phyloP scores from a whole-genome alignment of 2,888 invertebrate species.

The Eupeodes latifasciatus region DNA sequence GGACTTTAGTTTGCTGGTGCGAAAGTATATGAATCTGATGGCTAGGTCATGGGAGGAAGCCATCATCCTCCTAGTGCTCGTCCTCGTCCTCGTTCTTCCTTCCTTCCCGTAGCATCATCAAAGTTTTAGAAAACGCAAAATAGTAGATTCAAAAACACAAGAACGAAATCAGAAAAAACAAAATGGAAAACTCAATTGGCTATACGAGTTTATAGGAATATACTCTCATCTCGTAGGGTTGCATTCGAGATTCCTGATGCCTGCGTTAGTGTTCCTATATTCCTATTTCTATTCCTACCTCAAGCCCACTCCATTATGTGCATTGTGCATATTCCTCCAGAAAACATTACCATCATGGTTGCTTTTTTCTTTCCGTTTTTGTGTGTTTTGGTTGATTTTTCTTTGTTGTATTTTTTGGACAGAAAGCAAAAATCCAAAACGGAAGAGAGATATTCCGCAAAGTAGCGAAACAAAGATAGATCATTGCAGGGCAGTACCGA shows the following conservation, averaged over 20 bases:
- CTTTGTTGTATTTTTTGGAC: conserved; percentile 13
- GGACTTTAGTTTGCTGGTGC: conserved; percentile 44
- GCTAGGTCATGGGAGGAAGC: conserved; percentile 23
- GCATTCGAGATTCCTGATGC: conserved; percentile 24
- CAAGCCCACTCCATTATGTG: background rate
- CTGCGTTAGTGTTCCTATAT: background rate
- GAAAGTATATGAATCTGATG: conserved; percentile 36
- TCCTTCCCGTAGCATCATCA: background rate
- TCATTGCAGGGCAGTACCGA: conserved; percentile 70
- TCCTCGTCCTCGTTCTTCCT: background rate
- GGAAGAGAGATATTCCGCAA: conserved; percentile 70
- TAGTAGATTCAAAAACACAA: conserved; percentile 30
- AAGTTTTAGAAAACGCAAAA: conserved; percentile 41
- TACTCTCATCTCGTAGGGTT: background rate
- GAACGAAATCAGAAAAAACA: conserved; percentile 3
- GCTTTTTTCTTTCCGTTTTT: background rate
- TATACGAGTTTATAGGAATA: background rate
- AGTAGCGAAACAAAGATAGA: conserved; percentile 74
- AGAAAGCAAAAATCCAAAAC: conserved; percentile 56
- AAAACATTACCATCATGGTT: conserved; percentile 57
- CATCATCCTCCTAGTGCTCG: background rate
- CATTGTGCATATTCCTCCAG: background rate
- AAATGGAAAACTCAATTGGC: conserved; percentile 26
- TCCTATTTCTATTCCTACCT: background rate
- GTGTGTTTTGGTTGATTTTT: background rate